phyloP scores from a whole-genome alignment of 2,888 invertebrate species.

The Ommatoiulus sabulosus region DNA sequence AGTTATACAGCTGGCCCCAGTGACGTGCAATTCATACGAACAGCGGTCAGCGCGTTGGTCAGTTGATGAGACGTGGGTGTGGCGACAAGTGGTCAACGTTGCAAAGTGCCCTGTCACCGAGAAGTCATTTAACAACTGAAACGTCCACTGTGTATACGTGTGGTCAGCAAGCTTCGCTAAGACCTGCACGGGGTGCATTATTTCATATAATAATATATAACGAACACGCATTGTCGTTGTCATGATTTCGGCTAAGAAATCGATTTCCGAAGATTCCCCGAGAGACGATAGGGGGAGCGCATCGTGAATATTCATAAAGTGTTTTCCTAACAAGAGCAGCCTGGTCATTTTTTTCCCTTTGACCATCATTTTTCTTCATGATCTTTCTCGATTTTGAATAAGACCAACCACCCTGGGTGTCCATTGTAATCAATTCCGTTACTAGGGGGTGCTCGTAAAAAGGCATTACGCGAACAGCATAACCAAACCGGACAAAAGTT shows the following conservation, averaged over 20 bases:
- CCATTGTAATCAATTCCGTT: conserved; percentile 14
- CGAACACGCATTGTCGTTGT: conserved; percentile 1
- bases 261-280: not conserved
- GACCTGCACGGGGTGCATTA: conserved; percentile 4
- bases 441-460: conserved; percentile 20
- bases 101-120: not conserved
- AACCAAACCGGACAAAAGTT: not conserved
- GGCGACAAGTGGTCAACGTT: not conserved
- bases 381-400: conserved; percentile 4
- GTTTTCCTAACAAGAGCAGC: not conserved
- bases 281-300: not conserved
- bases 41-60: too few relatives aligned
- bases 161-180: not conserved
- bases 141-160: not conserved
- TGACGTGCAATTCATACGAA: too few relatives aligned
- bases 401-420: not conserved
- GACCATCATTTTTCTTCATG: conserved; percentile 21
- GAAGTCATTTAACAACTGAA: not conserved
- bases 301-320: conserved; percentile 21
- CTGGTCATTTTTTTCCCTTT: not conserved
- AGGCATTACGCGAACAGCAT: conserved; percentile 27
- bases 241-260: conserved; percentile 27
- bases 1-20: too few relatives aligned
- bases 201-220: not conserved
- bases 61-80: too few relatives aligned